These are phyloP conservation scores for Daphoenositta chrysoptera DNA, from an alignment of 2,113 vertebrate genomes.

Conservation along the genomic window DNA sequence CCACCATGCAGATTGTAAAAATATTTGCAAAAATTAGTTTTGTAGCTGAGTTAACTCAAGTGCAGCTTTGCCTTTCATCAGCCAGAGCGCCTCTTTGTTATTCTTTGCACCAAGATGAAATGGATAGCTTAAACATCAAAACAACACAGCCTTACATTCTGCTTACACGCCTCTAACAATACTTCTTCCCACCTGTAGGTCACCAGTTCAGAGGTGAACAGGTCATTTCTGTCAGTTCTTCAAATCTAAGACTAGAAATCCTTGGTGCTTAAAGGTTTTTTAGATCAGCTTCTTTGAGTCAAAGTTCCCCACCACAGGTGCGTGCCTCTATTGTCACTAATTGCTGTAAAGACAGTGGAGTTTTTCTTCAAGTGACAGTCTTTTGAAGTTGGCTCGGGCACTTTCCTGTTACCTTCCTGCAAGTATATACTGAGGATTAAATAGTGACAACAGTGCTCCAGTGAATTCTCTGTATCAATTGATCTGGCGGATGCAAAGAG, in stretches of 20 bases:
- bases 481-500: not conserved
- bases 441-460: constrained; percentile 34
- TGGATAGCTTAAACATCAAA: constrained; percentile 78
- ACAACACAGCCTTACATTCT: constrained; percentile 74
- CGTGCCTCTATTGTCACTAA: constrained; percentile 74
- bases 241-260: constrained; percentile 56
- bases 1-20: not conserved
- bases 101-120: constrained; percentile 73
- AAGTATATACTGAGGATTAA: constrained; percentile 53
- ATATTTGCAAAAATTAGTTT: constrained; percentile 19
- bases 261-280: constrained; percentile 55
- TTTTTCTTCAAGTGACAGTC: not conserved
- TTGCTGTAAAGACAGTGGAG: constrained; percentile 19
- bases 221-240: constrained; percentile 74
- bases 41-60: constrained; percentile 9
- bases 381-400: constrained; percentile 50
- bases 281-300: constrained; percentile 68
- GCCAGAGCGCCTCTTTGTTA: constrained; percentile 65
- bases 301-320: constrained; percentile 82
- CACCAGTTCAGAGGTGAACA: constrained; percentile 77
- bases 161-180: constrained; percentile 83
- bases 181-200: constrained; percentile 87
- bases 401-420: constrained; percentile 38
- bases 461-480: not conserved
- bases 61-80: constrained; percentile 53